Percentiles rank a stretch among this genome's conserved stretches.
These are phyloP conservation scores for Brachyrhaphis roseni DNA, from an alignment of 2,797 vertebrate species.

Conservation along the genomic window DNA sequence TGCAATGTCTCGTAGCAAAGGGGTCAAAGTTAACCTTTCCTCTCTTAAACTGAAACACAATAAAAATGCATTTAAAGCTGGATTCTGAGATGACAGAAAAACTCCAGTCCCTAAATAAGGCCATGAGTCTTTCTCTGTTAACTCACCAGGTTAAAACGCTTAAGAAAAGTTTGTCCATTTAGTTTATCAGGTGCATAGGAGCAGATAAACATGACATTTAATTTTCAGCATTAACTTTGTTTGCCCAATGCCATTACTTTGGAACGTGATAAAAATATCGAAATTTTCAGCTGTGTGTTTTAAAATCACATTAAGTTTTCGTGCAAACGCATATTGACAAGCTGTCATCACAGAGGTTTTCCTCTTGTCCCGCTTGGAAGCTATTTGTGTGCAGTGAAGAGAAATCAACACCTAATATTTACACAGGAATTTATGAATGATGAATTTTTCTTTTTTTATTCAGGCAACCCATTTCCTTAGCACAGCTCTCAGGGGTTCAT, in stretches of 20 bases:
- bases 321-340: neutral
- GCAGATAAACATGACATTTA: neutral
- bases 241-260: neutral
- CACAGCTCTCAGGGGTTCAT: neutral
- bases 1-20: slow-evolving; percentile 20
- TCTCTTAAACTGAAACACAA: slow-evolving; percentile 6
- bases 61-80: slow-evolving; percentile 19
- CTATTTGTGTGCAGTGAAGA: neutral
- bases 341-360: neutral
- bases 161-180: neutral
- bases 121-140: neutral
- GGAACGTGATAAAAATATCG: neutral
- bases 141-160: neutral
- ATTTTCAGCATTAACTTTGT: no score
- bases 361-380: neutral
- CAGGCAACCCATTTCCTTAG: neutral
- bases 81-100: slow-evolving; percentile 5
- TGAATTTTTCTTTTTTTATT: neutral
- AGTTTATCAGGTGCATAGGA: neutral
- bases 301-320: neutral
- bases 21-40: slow-evolving; percentile 7
- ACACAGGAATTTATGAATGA: neutral
- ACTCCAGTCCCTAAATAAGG: neutral
- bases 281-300: neutral
- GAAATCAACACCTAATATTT: neutral